These are phyloP conservation scores for Pteronura brasiliensis DNA, from an alignment of 2,113 vertebrate genomes.

Conservation along the genomic window DNA sequence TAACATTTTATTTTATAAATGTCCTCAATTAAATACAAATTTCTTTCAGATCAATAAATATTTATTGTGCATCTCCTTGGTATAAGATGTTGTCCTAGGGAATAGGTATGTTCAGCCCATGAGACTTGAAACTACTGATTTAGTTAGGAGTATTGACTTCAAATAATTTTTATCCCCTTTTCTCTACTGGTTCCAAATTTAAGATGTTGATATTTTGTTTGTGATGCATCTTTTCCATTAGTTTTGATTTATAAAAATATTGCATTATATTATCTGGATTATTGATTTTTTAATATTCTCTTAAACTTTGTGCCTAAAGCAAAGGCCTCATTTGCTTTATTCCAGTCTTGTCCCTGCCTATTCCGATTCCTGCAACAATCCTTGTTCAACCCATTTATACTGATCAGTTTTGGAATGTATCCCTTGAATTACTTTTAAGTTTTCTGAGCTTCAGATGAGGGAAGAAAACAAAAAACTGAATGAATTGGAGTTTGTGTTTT, in stretches of 20 bases:
- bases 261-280: background rate
- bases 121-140: background rate
- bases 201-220: background rate
- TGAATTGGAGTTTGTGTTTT: background rate
- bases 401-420: background rate
- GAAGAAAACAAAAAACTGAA: background rate
- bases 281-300: background rate
- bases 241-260: conserved; percentile 3
- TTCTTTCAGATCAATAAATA: background rate
- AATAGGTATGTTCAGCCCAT: background rate
- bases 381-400: background rate
- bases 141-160: background rate
- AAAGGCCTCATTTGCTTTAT: background rate
- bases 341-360: background rate
- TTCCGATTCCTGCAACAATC: background rate
- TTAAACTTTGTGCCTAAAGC: background rate
- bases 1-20: background rate
- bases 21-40: background rate
- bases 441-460: background rate
- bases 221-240: background rate
- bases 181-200: background rate
- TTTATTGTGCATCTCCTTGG: background rate
- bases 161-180: background rate
- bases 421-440: background rate
- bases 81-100: background rate